phyloP scores from a whole-genome alignment of 2,888 invertebrate genomes.

The Leucania comma region DNA sequence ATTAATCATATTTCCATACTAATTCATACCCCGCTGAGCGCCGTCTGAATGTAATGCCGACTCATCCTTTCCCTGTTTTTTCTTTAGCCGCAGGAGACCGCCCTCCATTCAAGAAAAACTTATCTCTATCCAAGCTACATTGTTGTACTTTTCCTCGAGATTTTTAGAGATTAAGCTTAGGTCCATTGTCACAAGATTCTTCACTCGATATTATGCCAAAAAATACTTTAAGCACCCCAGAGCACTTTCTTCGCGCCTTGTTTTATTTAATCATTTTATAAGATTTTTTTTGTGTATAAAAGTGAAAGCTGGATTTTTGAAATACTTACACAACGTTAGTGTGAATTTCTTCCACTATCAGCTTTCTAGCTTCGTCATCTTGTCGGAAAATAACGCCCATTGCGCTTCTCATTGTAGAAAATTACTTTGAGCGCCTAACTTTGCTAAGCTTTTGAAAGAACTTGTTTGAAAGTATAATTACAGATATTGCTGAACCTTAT shows the following conservation, averaged over 20 bases:
- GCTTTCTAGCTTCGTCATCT: constrained; percentile 31
- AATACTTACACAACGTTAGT: constrained; percentile 5
- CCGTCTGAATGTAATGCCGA: constrained; percentile 48
- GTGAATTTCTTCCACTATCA: constrained; percentile 18
- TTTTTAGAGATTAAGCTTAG: constrained; percentile 17
- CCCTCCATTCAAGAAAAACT: constrained; percentile 37
- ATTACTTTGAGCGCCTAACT: constrained; percentile 42
- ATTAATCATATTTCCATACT: constrained; percentile 61
- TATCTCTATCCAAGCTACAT: constrained; percentile 37
- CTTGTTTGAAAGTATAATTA: constrained; percentile 41
- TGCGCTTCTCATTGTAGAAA: constrained; percentile 37
- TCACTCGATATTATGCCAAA: constrained; percentile 23
- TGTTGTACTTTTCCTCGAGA: constrained; percentile 26
- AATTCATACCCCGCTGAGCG: constrained; percentile 57
- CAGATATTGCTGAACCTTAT: constrained; percentile 18
- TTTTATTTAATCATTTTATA: constrained; percentile 29
- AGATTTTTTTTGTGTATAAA: constrained; percentile 10
- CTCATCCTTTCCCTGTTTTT: constrained; percentile 38
- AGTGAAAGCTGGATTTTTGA: constrained; percentile 17
- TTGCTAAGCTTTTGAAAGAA: constrained; percentile 32
- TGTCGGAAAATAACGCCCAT: constrained; percentile 27
- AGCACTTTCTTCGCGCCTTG: constrained; percentile 7
- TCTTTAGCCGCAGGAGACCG: constrained; percentile 39
- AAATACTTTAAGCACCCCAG: constrained; percentile 12
- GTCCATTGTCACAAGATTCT: constrained; percentile 16